Evolutionary conservation across 2,888 invertebrate species (phyloP), one percentile per base, ranked within the genome.

Genomic region (Cerceris ruficornis): DNA sequence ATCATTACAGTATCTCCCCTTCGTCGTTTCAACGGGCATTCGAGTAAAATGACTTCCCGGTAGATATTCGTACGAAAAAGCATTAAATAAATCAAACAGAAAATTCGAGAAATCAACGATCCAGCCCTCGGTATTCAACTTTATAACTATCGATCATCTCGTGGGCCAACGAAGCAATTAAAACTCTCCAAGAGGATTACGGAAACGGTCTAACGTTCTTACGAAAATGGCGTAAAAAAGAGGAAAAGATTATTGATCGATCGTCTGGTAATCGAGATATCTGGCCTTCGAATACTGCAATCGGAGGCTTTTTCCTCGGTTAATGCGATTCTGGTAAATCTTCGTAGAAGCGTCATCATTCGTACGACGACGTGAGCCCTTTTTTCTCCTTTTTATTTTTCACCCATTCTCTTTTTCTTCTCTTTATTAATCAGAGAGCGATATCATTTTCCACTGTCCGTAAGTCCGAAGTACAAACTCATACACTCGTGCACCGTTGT

Each of bases 271-370:
- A 59, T 59, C 54, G n/a, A 46, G 60, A 55, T 57, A 50, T 73
- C 57, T 50, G 55, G 57, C 41, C 14, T 61, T 61, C 17, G 72
- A 57, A 58, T 69, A 57, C 73, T 57, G 61, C 69, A 43, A 58
- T 64, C 62, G 58, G 7, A 59, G 54, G 39, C 75, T 66, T 71
- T 71, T 66, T 61, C 75, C 58, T 50, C 65, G 70, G 66, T 6
- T 49, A n/a, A 39, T 39, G 13, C 52, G 69, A 70, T 61, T 57
- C 39, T 57, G 57, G 57, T 75, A 75, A 75, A 75, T 75, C 71
- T 67, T 67, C 67, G 66, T 39, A 52, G 71, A 66, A 69, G 58
- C 75, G 71, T 68, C 75, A 71, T 78, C 75, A 75, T 75, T 75
- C 66, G 64, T 57, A 60, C 71, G 61, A 59, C 60, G 57, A 61